Percentiles rank a stretch among this genome's conserved stretches.
Evolutionary conservation across 2,888 invertebrate genomes (phyloP).

Genomic region (Apotomis betuletana): DNA sequence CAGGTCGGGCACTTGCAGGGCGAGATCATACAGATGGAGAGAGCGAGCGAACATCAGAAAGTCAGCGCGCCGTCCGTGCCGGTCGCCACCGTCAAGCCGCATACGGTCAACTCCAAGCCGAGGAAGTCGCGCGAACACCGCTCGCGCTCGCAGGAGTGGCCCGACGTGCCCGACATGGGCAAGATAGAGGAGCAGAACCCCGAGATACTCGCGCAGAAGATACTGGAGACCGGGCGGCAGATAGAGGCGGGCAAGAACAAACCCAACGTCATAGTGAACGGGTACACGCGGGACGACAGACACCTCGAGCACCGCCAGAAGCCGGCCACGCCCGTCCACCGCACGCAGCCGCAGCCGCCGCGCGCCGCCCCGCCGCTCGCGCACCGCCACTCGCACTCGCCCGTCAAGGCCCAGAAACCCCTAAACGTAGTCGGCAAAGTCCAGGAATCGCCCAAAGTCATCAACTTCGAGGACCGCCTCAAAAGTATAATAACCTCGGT

Average conservation of each 20-base stretch:
- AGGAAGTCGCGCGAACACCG: conserved; percentile 87
- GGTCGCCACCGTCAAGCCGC: conserved; percentile 75
- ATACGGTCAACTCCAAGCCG: conserved; percentile 70
- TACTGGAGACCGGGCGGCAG: conserved; percentile 94
- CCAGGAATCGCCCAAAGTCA: conserved; percentile 91
- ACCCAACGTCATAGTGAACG: conserved; percentile 74
- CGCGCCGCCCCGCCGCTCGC: conserved; percentile 47
- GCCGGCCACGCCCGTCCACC: conserved; percentile 54
- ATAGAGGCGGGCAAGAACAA: conserved; percentile 91
- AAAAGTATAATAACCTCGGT: conserved; percentile 94
- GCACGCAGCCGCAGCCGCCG: conserved; percentile 58
- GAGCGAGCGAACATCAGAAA: conserved; percentile 86
- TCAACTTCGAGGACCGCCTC: conserved; percentile 94
- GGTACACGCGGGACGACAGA: conserved; percentile 66
- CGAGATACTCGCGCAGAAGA: conserved; percentile 94
- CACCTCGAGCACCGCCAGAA: conserved; percentile 49
- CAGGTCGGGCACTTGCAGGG: conserved; percentile 91
- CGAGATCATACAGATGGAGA: conserved; percentile 90
- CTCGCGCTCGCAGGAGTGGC: conserved; percentile 94
- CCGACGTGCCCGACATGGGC: conserved; percentile 93
- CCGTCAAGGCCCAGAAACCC: conserved; percentile 71
- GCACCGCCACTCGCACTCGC: conserved; percentile 59
- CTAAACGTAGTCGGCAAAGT: conserved; percentile 79
- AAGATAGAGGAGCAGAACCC: conserved; percentile 97
- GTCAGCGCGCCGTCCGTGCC: conserved; percentile 67